Conservation (phyloP, 2,888 invertebrate species). For the Lithosia quadra region DNA sequence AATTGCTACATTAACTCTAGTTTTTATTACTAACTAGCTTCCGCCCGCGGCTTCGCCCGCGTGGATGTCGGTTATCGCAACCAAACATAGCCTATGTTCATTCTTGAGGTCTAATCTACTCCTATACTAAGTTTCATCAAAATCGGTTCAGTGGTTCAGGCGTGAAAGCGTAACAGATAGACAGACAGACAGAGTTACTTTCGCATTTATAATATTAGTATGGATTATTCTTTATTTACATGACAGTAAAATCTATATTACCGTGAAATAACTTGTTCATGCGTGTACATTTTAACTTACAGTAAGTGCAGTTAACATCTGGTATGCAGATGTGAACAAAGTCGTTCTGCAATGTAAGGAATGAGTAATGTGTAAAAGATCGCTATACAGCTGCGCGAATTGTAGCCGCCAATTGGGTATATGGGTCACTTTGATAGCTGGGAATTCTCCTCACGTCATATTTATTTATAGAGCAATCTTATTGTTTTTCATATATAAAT, state of each 20-base stretch:
- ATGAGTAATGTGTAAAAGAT: slow-evolving; percentile 7
- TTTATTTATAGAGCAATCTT: slow-evolving; percentile 20
- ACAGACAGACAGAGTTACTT: too few relatives aligned
- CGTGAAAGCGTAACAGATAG: too few relatives aligned
- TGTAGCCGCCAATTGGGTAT: slow-evolving; percentile 16
- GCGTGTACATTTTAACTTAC: background rate
- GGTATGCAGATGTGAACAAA: background rate
- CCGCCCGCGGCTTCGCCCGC: too few relatives aligned
- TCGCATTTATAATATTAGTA: too few relatives aligned
- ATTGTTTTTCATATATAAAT: background rate
- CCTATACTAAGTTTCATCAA: too few relatives aligned
- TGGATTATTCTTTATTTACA: background rate
- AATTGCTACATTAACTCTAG: background rate
- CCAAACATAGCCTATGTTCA: too few relatives aligned
- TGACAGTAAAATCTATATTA: background rate
- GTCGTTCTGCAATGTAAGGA: background rate
- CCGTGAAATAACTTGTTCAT: background rate
- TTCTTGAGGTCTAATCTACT: too few relatives aligned
- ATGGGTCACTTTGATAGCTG: slow-evolving; percentile 18
- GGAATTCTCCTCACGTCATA: slow-evolving; percentile 13
- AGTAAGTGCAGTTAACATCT: background rate
- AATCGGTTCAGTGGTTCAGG: too few relatives aligned
- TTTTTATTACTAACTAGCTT: too few relatives aligned
- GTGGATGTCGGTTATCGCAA: too few relatives aligned
- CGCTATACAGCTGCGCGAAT: slow-evolving; percentile 13